phyloP scores from a whole-genome alignment of 1,140 invertebrate species.

The Archivesica marissinica region DNA sequence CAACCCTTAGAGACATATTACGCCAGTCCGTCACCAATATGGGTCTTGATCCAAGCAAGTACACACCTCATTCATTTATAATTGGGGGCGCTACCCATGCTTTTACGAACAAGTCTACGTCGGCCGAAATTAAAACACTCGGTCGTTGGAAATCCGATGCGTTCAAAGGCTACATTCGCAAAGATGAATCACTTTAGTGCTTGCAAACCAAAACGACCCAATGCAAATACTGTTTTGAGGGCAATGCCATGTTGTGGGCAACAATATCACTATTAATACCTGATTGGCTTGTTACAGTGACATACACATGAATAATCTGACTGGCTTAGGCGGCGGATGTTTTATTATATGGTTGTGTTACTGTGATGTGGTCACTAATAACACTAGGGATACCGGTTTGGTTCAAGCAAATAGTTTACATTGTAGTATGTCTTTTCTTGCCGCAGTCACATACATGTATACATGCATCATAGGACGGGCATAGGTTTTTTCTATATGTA shows the following conservation, averaged over 20 bases:
- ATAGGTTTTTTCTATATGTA: too few relatives aligned
- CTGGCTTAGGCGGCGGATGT: not conserved
- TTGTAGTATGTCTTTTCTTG: too few relatives aligned
- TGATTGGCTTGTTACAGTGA: not conserved
- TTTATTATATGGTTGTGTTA: too few relatives aligned
- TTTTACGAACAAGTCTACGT: not conserved
- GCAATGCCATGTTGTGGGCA: too few relatives aligned
- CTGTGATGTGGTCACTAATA: too few relatives aligned
- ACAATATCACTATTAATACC: too few relatives aligned
- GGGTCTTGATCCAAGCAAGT: not conserved
- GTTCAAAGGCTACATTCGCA: slow-evolving; percentile 1
- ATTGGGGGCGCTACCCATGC: slow-evolving; percentile 18
- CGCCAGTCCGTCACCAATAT: not conserved
- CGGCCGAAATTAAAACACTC: not conserved
- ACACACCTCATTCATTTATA: slow-evolving; percentile 28
- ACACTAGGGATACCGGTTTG: too few relatives aligned
- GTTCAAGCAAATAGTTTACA: not conserved
- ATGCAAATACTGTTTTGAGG: too few relatives aligned
- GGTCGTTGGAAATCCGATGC: slow-evolving; percentile 20
- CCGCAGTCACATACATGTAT: too few relatives aligned
- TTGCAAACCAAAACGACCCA: too few relatives aligned
- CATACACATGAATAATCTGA: not conserved
- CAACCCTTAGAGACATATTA: not conserved
- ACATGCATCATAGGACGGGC: too few relatives aligned
- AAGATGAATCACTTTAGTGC: not conserved